Evolutionary conservation across 1,140 invertebrate species (phyloP).

Genomic region (Pseudomyrmex pallidus): DNA sequence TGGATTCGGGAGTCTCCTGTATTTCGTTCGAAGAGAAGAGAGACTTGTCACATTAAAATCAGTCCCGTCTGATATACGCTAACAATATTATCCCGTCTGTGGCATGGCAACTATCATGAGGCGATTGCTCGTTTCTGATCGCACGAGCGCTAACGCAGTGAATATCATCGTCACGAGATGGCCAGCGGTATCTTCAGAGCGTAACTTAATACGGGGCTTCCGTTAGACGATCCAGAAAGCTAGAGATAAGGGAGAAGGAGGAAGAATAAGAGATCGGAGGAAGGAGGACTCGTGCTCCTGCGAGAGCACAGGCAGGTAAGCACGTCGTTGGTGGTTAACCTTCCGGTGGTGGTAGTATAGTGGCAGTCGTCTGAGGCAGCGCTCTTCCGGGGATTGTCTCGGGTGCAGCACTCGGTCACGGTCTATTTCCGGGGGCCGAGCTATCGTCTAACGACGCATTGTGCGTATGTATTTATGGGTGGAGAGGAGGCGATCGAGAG

Average conservation of each 20-base stretch:
- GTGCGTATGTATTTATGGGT: slow-evolving; percentile 75
- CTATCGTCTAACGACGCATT: slow-evolving; percentile 75
- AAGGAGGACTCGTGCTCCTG: not conserved
- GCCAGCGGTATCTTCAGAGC: slow-evolving; percentile 46
- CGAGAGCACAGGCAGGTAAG: slow-evolving; percentile 33
- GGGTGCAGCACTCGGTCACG: slow-evolving; percentile 70
- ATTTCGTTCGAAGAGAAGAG: slow-evolving; percentile 35
- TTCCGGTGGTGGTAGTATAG: slow-evolving; percentile 65
- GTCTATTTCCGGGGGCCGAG: slow-evolving; percentile 74
- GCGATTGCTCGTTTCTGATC: slow-evolving; percentile 33
- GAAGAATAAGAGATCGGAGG: not conserved
- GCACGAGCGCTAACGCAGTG: slow-evolving; percentile 33
- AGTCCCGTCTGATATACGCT: not conserved
- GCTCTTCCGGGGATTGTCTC: slow-evolving; percentile 75
- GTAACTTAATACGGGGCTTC: slow-evolving; percentile 53
- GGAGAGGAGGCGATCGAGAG: slow-evolving; percentile 69
- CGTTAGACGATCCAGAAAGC: slow-evolving; percentile 54
- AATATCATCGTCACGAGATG: slow-evolving; percentile 53
- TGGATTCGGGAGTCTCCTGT: too few species aligned
- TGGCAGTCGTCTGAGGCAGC: slow-evolving; percentile 67
- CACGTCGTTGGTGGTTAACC: slow-evolving; percentile 62
- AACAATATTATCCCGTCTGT: slow-evolving; percentile 24
- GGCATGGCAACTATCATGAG: slow-evolving; percentile 19
- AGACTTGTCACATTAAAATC: slow-evolving; percentile 7
- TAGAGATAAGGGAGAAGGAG: slow-evolving; percentile 24